Percentiles rank a stretch among this genome's conserved stretches.
phyloP scores from a whole-genome alignment of 2,888 invertebrate species.

The Cryptocephalus primarius region DNA sequence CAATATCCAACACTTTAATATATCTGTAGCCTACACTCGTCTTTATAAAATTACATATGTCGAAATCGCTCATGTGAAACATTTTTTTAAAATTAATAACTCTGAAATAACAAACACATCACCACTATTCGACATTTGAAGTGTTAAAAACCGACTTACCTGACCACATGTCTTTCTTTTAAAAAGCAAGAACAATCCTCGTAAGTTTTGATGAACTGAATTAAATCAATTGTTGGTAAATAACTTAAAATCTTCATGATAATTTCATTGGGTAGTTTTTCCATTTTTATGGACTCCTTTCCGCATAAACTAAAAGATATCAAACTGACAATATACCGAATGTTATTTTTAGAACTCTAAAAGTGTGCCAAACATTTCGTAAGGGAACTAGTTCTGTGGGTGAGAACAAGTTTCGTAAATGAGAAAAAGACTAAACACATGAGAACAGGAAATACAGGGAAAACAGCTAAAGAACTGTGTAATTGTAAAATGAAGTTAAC shows the following conservation, averaged over 20 bases:
- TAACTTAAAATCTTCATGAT: neutral
- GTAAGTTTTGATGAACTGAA: neutral
- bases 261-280: constrained; percentile 1
- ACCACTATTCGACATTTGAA: no score
- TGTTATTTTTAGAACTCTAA: no score
- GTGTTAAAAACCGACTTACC: constrained; percentile 1
- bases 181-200: neutral
- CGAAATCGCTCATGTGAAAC: constrained; percentile 6
- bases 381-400: no score
- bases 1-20: constrained; percentile 10
- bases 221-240: constrained; percentile 1
- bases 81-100: neutral
- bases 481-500: no score
- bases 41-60: constrained; percentile 8
- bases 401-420: no score
- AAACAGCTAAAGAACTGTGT: no score
- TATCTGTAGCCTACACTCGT: constrained; percentile 6
- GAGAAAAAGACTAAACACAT: no score
- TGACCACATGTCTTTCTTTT: constrained; percentile 4
- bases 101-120: neutral
- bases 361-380: no score
- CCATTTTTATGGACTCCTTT: neutral
- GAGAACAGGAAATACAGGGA: no score
- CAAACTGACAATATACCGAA: no score
- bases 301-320: no score